phyloP scores from a whole-genome alignment of 1,140 invertebrate genomes.

The Pseudomyrmex concolor region DNA sequence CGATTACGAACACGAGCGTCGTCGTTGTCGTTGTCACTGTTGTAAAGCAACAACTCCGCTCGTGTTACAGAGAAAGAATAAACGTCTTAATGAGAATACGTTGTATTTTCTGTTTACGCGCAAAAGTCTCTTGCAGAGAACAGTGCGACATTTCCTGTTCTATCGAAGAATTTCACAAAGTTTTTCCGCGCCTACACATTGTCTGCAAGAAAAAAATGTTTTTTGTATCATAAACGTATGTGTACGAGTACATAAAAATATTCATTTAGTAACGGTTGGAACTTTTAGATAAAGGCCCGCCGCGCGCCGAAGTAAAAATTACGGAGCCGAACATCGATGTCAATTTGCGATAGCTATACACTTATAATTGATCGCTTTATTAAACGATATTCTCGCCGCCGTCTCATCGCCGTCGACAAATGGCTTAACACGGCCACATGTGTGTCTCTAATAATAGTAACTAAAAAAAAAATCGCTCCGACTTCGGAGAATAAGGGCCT shows the following conservation, averaged over 20 bases:
- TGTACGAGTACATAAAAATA: not conserved
- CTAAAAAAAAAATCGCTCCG: conserved; percentile 41
- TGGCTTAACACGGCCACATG: conserved; percentile 49
- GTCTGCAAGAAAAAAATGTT: too few species aligned
- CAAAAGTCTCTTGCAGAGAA: too few species aligned
- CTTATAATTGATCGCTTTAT: conserved; percentile 32
- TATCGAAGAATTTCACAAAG: too few species aligned
- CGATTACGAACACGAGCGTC: conserved; percentile 47
- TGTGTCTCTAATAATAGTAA: conserved; percentile 61
- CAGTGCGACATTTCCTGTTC: too few species aligned
- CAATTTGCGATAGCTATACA: not conserved
- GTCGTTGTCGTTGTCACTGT: conserved; percentile 6
- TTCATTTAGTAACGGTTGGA: too few species aligned
- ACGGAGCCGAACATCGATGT: not conserved
- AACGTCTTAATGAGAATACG: too few species aligned
- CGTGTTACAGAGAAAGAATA: too few species aligned
- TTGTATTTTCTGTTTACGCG: too few species aligned
- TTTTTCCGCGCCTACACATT: too few species aligned
- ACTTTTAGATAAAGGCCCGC: too few species aligned
- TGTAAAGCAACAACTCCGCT: conserved; percentile 15
- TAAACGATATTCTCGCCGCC: conserved; percentile 28
- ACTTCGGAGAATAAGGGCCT: conserved; percentile 45
- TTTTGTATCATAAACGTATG: too few species aligned
- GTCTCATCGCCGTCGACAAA: conserved; percentile 48
- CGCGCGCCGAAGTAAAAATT: not conserved